Evolutionary conservation across 2,113 vertebrate genomes (phyloP).

Genomic region (Oenanthe oenanthe): DNA sequence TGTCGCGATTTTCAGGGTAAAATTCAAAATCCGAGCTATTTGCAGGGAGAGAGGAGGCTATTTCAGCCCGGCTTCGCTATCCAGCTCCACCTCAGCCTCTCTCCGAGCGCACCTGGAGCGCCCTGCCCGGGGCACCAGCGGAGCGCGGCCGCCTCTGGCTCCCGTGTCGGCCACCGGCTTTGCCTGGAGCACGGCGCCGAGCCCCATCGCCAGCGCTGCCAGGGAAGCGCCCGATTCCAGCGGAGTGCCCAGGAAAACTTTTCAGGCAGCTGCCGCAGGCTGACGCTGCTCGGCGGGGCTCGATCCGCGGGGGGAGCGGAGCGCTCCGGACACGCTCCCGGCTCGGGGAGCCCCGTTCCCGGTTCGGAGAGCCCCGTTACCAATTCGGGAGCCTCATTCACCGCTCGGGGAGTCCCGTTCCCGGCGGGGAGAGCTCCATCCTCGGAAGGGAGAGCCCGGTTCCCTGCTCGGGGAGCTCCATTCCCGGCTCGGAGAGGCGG

Average conservation of each 20-base stretch:
- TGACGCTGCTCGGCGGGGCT: background rate
- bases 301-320: background rate
- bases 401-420: background rate
- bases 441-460: no score
- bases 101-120: background rate
- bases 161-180: fast-evolving
- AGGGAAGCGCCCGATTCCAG: background rate
- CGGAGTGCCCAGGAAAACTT: background rate
- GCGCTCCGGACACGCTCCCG: background rate
- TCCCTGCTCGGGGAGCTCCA: fast-evolving
- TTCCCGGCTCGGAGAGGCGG: no score
- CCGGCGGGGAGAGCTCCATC: no score
- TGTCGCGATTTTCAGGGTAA: background rate
- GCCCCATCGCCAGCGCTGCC: background rate
- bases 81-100: background rate
- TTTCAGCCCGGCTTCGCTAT: background rate
- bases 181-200: background rate
- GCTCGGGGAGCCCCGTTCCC: fast-evolving
- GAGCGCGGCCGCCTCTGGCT: background rate
- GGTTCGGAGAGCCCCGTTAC: fast-evolving
- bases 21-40: background rate
- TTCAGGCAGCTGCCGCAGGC: background rate
- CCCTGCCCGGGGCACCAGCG: background rate
- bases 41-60: no score
- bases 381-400: fast-evolving